phyloP scores from a whole-genome alignment of 2,113 vertebrate genomes.

The Clupea harengus region DNA sequence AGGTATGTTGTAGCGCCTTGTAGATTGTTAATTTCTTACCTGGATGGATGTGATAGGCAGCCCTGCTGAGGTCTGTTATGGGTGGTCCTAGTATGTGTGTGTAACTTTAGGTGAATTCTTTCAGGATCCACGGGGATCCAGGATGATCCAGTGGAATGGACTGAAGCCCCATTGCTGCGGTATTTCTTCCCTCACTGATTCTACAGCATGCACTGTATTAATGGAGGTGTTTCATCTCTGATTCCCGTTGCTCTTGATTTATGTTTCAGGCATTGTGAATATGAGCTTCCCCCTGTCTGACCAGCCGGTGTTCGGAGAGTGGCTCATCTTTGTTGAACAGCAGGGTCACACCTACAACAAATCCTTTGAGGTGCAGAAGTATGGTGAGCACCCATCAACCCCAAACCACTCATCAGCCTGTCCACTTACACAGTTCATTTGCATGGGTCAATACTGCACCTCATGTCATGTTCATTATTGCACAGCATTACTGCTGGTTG shows the following conservation, averaged over 20 bases:
- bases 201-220: neutral
- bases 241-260: neutral
- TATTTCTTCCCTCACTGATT: slow-evolving; percentile 43
- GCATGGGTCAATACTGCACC: neutral
- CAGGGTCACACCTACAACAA: slow-evolving; percentile 88
- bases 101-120: neutral
- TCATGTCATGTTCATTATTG: too few species aligned
- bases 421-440: neutral
- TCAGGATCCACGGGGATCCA: slow-evolving; percentile 46
- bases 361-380: slow-evolving; percentile 92
- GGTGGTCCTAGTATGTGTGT: neutral
- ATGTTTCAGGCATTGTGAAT: slow-evolving; percentile 79
- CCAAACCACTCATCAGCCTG: neutral
- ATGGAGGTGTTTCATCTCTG: neutral
- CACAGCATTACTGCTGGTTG: neutral
- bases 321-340: slow-evolving; percentile 85
- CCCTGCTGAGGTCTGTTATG: neutral
- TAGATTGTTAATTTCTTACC: neutral
- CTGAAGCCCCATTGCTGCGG: slow-evolving; percentile 83
- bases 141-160: slow-evolving; percentile 85
- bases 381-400: slow-evolving; percentile 73
- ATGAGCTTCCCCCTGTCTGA: slow-evolving; percentile 90
- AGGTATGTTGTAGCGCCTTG: neutral
- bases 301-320: slow-evolving; percentile 89
- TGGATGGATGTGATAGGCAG: neutral